Evolutionary conservation across 2,797 vertebrate genomes (phyloP), one percentile per base, ranked within the genome.

Genomic region (Lepilemur ruficaudatus): DNA sequence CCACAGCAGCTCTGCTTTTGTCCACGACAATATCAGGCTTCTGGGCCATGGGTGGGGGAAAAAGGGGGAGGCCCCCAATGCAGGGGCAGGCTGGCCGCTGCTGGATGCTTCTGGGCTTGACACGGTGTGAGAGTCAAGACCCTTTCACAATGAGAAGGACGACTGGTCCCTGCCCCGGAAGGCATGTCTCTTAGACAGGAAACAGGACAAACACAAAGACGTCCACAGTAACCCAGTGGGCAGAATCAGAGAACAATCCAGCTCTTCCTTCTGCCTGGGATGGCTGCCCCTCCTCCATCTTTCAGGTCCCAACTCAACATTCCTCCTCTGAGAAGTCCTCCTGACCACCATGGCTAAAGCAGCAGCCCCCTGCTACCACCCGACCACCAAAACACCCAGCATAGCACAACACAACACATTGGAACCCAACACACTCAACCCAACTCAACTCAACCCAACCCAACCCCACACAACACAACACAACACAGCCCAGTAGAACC

Each of bases 61-160:
- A 10, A 52, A 32, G 43, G 32, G 13, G 4, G 52, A 23, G 20
- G 20, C 1, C 18, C 30, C 18, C 1, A 0, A 7, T 1, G 1
- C 57, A 69, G 5, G 43, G 38, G 10, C 3, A 46, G 75, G 92
- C 70, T n/a, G 69, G 38, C 25, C 18, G 25, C 59, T 6, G 12
- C 59, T 10, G 12, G 6, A 38, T 59, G 30, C 22, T 50, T 50
- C 50, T 63, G 20, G 38, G 32, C 79, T 57, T 32, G 20, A 3
- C 0, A 11, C 2, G 23, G 20, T 50, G 10, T 43, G 38, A 25
- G n/a, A 70, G 35, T 63, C n/a, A 18, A 32, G 57, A 46, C 50
- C 13, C 13, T 84, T 55, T 55, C 8, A 13, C 0, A 7, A 69
- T 75, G 7, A 83, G n/a, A 35, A 65, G 35, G 43, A 35, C 57